Conservation (phyloP, 2,113 vertebrate species). For the Sinocyclocheilus maitianheensis region DNA sequence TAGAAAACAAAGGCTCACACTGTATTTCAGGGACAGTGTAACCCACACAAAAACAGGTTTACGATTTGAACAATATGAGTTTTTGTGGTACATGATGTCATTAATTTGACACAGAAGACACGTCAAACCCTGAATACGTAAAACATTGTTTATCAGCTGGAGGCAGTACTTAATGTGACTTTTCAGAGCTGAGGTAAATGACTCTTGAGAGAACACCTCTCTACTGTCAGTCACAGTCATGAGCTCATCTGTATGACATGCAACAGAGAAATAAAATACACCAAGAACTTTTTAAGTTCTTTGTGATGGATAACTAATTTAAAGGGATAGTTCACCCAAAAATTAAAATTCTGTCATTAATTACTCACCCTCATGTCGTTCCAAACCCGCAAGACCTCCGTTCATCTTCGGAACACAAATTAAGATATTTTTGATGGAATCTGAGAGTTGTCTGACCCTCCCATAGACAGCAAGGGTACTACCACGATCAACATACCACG, state of each 20-base stretch:
- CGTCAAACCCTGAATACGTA: not conserved
- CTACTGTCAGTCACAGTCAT: not conserved
- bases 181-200: not conserved
- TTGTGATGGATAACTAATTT: not conserved
- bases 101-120: not conserved
- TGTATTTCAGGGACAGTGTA: not conserved
- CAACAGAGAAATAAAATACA: not conserved
- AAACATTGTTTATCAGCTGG: not conserved
- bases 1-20: not conserved
- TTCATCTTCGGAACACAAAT: too few species aligned
- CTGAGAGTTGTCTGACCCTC: too few species aligned
- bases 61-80: not conserved
- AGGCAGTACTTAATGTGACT: not conserved
- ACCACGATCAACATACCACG: too few species aligned
- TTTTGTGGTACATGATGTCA: not conserved
- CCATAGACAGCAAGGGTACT: too few species aligned
- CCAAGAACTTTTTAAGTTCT: not conserved
- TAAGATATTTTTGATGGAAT: too few species aligned
- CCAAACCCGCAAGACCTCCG: too few species aligned
- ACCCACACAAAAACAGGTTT: not conserved
- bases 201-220: not conserved
- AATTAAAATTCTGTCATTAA: too few species aligned
- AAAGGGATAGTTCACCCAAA: too few species aligned
- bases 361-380: too few species aligned
- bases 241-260: not conserved